Base-by-base conservation (phyloP, 2,888 invertebrate genomes). In the Platerodrilus igneus region DNA sequence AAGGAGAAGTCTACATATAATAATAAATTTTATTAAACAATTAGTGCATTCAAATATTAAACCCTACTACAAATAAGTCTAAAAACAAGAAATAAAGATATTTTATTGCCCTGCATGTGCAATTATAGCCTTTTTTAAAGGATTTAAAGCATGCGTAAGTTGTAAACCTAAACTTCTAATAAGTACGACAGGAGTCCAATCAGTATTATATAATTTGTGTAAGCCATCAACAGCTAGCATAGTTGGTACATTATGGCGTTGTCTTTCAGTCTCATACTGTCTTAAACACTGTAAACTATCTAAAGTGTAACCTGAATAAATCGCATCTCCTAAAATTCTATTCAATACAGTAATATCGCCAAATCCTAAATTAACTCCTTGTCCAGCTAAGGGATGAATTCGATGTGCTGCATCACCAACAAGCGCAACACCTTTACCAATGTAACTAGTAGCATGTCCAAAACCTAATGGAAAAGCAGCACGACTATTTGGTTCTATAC, bases 361-460 rank as follows among this genome's bases (percentile, higher is more conserved):
- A 65, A 97, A 94, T 2, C 99, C 99, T 26, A 99, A 73, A 72
- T 99, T 99, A 1, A 96, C 92, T 4, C 99, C 99, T 70, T 96
- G 96, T 0, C 97, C 97, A 20, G 97, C 97, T 50, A 99, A 66
- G 0, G 97, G 97, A 69, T 99, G 97, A 11, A 97, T 79, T 50
- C 93, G 76, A 70, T 96, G 87, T 0, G 90, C 86, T 23, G 91
- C 87, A 67, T 91, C 91, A 1, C 96, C 96, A 29, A 96, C 77
- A 1, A 97, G 73, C 8, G 81, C 94, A 4, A 86, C 83, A 3
- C 91, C 81, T 3, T 79, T 75, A n/a, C 76, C 76, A 0, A 89
- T 81, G 63, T 97, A 99, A 54, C 83, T 77, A 0, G 86, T 79
- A 26, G 94, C 82, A 65, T 96, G 95, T 0, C 91, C 86, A 57